A percentile compares a stretch with the other conserved stretches of the same genome.
Evolutionary conservation across 2,797 vertebrate species (phyloP).

Genomic region (Malurus leucopterus): DNA sequence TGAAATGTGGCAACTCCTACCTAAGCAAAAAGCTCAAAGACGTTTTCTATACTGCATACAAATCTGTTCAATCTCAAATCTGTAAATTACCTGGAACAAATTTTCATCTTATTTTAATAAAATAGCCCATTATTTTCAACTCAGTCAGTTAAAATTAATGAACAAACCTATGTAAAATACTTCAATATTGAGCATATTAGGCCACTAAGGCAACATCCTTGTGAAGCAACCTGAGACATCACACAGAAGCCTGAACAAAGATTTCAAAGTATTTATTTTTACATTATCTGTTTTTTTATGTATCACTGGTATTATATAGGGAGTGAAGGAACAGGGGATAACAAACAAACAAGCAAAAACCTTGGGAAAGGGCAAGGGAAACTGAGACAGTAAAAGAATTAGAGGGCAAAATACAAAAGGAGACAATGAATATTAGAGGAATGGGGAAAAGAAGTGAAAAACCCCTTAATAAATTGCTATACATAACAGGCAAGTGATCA

Average conservation of each 20-base stretch:
- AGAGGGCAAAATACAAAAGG: not conserved
- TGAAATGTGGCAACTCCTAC: not conserved
- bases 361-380: not conserved
- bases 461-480: not conserved
- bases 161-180: not conserved
- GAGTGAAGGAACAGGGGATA: not conserved
- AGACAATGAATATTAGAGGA: not conserved
- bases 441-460: not conserved
- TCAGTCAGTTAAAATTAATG: not conserved
- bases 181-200: not conserved
- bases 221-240: not conserved
- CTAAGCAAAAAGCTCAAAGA: not conserved
- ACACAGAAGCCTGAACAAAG: not conserved
- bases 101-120: not conserved
- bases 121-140: not conserved
- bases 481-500: not conserved
- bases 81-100: not conserved
- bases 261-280: not conserved
- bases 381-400: not conserved
- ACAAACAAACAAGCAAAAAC: not conserved
- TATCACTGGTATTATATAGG: not conserved
- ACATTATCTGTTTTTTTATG: not conserved
- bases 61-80: not conserved
- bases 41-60: not conserved
- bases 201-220: not conserved